These are phyloP conservation scores for Turritopsis dohrnii DNA, from an alignment of 30 jellyfish, hydroid and myxozoan genomes.

Conservation along the genomic window DNA sequence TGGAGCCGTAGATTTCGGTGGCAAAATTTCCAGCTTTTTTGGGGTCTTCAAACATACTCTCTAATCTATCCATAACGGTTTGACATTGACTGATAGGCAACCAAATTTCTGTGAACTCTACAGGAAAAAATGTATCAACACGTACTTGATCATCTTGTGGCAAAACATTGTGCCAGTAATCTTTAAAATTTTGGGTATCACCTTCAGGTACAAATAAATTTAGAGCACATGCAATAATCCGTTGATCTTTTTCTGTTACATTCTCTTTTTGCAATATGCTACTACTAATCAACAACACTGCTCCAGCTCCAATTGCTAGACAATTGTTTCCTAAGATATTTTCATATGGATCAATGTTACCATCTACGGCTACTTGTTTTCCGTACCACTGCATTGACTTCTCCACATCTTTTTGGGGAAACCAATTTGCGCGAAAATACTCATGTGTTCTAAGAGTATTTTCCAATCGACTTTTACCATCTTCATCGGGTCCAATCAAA, in stretches of 20 bases:
- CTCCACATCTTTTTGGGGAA: slow-evolving; percentile 1
- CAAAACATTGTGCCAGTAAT: neutral
- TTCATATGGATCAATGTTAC: neutral
- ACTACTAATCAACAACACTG: neutral
- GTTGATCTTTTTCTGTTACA: neutral
- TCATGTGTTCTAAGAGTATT: neutral
- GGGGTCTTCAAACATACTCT: neutral
- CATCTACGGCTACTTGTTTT: neutral
- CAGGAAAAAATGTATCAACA: neutral
- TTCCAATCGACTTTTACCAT: neutral
- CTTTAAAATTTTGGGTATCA: neutral
- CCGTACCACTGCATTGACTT: slow-evolving; percentile 4
- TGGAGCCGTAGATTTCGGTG: slow-evolving; percentile 15
- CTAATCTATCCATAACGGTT: neutral
- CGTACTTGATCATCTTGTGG: slow-evolving; percentile 27
- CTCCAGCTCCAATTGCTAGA: neutral
- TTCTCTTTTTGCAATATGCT: neutral
- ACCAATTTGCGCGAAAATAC: slow-evolving; percentile 14
- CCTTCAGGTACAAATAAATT: neutral
- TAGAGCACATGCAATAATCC: neutral
- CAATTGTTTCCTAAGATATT: neutral
- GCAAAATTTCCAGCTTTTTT: slow-evolving; percentile 5
- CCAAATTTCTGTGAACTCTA: slow-evolving; percentile 17
- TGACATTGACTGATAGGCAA: slow-evolving; percentile 19
- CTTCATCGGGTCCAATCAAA: slow-evolving; percentile 2